Conservation (phyloP, 2,888 invertebrate species). For the Drosophila mimetica region DNA sequence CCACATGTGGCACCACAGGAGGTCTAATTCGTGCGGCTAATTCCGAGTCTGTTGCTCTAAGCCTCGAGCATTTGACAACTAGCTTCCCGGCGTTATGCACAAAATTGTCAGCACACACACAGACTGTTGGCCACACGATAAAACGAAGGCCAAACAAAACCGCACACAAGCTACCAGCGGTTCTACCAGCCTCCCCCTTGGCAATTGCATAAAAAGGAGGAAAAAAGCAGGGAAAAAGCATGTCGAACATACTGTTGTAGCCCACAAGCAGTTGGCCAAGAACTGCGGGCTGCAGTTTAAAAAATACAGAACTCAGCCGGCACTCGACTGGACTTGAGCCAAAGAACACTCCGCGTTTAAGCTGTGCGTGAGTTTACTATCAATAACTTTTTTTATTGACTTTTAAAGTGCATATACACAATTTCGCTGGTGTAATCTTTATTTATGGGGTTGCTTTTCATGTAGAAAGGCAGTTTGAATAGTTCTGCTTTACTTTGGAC, state of each 20-base stretch:
- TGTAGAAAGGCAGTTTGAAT: background rate
- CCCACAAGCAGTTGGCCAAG: constrained; percentile 26
- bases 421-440: constrained; percentile 7
- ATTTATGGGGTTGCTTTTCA: background rate
- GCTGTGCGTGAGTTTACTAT: constrained; percentile 7
- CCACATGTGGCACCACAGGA: constrained; percentile 41
- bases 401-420: constrained; percentile 16
- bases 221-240: constrained; percentile 4
- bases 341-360: constrained; percentile 1
- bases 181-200: constrained; percentile 10
- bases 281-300: constrained; percentile 28
- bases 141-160: constrained; percentile 21
- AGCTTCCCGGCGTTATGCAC: constrained; percentile 40
- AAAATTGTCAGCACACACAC: constrained; percentile 41
- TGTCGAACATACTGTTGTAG: constrained; percentile 13
- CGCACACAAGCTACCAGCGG: constrained; percentile 30
- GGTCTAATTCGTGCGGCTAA: constrained; percentile 44
- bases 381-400: constrained; percentile 30
- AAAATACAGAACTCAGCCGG: constrained; percentile 10
- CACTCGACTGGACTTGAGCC: constrained; percentile 8
- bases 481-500: background rate
- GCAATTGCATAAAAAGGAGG: constrained; percentile 7
- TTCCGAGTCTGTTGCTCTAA: constrained; percentile 59
- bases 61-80: constrained; percentile 50
- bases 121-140: constrained; percentile 53